A percentile compares a stretch with the other conserved stretches of the same genome.
phyloP scores from a whole-genome alignment of 1,140 invertebrate genomes.

The Triops cancriformis region DNA sequence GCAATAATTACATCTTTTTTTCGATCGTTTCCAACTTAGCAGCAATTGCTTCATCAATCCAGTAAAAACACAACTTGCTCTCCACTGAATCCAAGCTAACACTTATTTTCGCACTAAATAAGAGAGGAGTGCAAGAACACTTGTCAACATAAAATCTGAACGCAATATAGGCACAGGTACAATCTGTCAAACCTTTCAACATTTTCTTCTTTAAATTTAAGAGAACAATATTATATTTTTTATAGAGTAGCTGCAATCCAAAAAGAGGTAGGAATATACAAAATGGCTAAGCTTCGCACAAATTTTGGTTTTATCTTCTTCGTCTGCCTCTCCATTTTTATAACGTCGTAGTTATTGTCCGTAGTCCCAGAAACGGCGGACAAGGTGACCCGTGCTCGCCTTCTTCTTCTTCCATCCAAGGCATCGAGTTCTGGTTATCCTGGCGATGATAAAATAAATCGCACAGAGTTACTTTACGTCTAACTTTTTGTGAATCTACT shows the following conservation, averaged over 20 bases:
- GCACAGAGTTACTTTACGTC: too few species aligned
- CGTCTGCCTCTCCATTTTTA: not conserved
- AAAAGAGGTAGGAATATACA: slow-evolving; percentile 14
- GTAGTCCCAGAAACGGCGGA: slow-evolving; percentile 21
- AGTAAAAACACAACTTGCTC: not conserved
- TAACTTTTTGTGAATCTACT: too few species aligned
- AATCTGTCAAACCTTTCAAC: not conserved
- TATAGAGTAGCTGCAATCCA: not conserved
- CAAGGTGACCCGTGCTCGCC: slow-evolving; percentile 17
- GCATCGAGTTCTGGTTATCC: slow-evolving; percentile 25
- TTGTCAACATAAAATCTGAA: not conserved
- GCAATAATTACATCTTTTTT: not conserved
- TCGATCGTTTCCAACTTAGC: not conserved
- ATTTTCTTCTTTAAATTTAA: not conserved
- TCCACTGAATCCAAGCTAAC: not conserved
- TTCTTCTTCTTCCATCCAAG: slow-evolving; percentile 30
- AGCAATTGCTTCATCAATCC: not conserved
- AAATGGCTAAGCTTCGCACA: not conserved
- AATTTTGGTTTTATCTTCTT: not conserved
- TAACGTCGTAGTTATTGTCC: slow-evolving; percentile 24
- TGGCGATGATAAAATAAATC: slow-evolving; percentile 10
- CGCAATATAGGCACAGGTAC: not conserved
- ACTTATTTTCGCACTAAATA: not conserved
- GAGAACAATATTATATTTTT: not conserved
- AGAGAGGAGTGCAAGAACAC: not conserved